Evolutionary conservation across 1,140 invertebrate species (phyloP), one percentile per base, ranked within the genome.

Genomic region (Whitmania pigra): DNA sequence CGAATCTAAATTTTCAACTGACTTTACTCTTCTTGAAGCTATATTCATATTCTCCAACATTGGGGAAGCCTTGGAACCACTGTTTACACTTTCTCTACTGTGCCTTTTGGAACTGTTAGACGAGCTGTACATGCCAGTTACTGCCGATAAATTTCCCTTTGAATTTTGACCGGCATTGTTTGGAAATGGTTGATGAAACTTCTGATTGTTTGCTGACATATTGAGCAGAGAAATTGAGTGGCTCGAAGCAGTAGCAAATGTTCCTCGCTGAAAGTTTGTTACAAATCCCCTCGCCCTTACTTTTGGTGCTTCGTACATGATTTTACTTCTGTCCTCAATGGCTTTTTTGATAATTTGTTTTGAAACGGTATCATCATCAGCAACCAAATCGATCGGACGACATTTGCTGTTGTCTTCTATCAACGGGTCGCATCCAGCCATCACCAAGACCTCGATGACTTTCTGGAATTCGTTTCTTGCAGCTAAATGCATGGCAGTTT

Each of bases 401-500:
- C 72, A 27, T 20, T 57, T 70, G 66, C 68, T 67, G 43, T 72
- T 54, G 49, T 74, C 73, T 54, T 72, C 71, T 27, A 74, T 72
- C 22, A 72, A 49, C 2, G 73, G 73, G 54, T 74, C 73, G 15
- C 53, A 36, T n/a, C 70, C 66, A 22, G 60, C 70, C 22, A 53
- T 49, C n/a, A 74, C 67, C 36, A 74, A 63, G 11, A 72, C n/a
- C 43, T 74, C 73, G 7, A 74, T 31, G 49, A 72, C 53, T 36
- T 74, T 71, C 25, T 74, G 73, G 53, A 74, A 74, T 55, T 74
- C 73, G 40, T 72, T 72, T 69, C 73, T 72, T 18, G 73, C 73
- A 15, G 80, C 80, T 74, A 79, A 77, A 54, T 78, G 77, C 20
- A 79, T 71, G 5, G 78, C 71, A 15, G 77, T 78, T 73, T 80